phyloP scores from a whole-genome alignment of 2,113 vertebrate genomes.

The Laterallus jamaicensis region DNA sequence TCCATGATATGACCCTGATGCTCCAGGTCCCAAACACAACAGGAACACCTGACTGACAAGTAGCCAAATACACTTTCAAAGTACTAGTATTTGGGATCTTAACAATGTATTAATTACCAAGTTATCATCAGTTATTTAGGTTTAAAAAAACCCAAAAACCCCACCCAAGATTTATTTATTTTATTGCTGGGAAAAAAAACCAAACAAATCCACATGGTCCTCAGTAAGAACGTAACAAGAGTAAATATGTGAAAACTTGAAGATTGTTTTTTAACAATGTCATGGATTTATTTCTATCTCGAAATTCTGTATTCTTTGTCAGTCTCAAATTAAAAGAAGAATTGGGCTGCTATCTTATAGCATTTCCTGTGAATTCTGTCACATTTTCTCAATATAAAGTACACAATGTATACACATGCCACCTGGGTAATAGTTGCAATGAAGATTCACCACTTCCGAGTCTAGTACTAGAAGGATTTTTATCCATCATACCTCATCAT shows the following conservation, averaged over 20 bases:
- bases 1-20: background rate
- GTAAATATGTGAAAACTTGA: background rate
- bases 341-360: background rate
- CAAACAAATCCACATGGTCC: no score
- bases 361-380: background rate
- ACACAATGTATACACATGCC: background rate
- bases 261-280: background rate
- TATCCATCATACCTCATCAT: conserved; percentile 78
- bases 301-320: background rate
- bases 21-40: background rate
- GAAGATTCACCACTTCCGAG: background rate
- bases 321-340: background rate
- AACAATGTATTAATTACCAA: background rate
- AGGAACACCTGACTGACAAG: background rate
- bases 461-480: background rate
- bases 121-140: background rate
- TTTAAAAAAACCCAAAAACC: no score
- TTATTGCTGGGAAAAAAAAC: background rate
- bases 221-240: no score
- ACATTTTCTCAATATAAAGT: background rate
- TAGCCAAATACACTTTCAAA: background rate
- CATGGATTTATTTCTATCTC: background rate
- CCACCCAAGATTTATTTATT: background rate
- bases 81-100: background rate
- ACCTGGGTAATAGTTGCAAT: background rate